A percentile compares a stretch with the other conserved stretches of the same genome.
These are phyloP conservation scores for Nerophis lumbriciformis DNA, from an alignment of 2,113 vertebrate genomes.

Conservation along the genomic window DNA sequence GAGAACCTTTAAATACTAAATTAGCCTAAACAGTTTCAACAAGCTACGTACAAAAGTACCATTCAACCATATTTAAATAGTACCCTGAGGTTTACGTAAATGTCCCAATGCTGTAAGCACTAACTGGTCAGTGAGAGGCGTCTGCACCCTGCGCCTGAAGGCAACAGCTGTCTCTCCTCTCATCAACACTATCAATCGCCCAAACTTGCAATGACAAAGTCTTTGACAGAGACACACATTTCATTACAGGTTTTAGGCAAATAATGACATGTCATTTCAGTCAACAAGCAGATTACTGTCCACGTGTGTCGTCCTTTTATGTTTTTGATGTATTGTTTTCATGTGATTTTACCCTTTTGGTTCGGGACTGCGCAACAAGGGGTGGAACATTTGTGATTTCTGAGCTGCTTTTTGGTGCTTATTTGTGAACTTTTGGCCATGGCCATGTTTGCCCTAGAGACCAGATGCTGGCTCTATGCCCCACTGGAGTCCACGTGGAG, in stretches of 20 bases:
- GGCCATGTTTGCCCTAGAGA: too few species aligned
- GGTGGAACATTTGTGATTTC: too few species aligned
- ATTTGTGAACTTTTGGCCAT: too few species aligned
- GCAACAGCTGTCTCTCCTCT: conserved; percentile 47
- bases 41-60: background rate
- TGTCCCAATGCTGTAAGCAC: conserved; percentile 4
- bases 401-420: too few species aligned
- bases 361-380: too few species aligned
- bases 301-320: too few species aligned
- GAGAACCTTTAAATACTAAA: background rate
- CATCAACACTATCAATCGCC: conserved; percentile 16
- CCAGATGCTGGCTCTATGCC: too few species aligned
- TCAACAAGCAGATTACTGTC: background rate
- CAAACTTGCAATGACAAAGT: conserved; percentile 4
- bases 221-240: background rate
- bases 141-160: conserved; percentile 25
- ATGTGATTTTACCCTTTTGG: too few species aligned
- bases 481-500: too few species aligned
- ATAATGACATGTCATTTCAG: background rate
- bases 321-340: too few species aligned
- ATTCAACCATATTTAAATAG: background rate
- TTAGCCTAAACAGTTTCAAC: conserved; percentile 4
- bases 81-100: conserved; percentile 31
- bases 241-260: background rate
- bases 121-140: conserved; percentile 2